Evolutionary conservation across 2,888 invertebrate species (phyloP).

Genomic region (Lasius fuliginosus): DNA sequence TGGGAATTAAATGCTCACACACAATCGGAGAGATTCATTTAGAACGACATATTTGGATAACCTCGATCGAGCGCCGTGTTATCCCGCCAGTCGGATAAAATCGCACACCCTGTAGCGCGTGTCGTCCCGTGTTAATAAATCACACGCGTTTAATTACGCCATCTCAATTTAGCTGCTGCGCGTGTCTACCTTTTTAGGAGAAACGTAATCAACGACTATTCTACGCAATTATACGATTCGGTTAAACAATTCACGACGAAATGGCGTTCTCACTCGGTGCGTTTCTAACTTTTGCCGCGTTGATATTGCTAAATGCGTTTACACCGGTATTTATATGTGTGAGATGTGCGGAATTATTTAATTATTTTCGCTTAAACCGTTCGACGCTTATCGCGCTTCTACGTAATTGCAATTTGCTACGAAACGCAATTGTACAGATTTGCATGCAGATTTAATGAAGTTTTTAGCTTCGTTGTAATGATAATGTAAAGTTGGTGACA

Average conservation of each 20-base stretch:
- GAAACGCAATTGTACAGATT: not conserved
- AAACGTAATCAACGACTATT: slow-evolving; percentile 38
- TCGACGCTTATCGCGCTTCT: slow-evolving; percentile 12
- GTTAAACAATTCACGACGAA: slow-evolving; percentile 37
- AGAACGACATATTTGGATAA: slow-evolving; percentile 41
- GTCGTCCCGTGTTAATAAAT: slow-evolving; percentile 40
- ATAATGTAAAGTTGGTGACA: not conserved
- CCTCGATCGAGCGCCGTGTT: slow-evolving; percentile 28
- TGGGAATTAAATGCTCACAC: slow-evolving; percentile 28
- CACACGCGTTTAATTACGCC: slow-evolving; percentile 48
- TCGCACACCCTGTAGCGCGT: not conserved
- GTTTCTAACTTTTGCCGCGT: slow-evolving; percentile 29
- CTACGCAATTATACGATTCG: slow-evolving; percentile 44
- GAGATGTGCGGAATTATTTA: slow-evolving; percentile 17
- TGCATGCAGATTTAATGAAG: not conserved
- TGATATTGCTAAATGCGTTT: slow-evolving; percentile 12
- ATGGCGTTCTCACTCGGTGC: slow-evolving; percentile 9
- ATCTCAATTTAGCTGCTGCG: slow-evolving; percentile 11
- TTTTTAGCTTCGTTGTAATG: not conserved
- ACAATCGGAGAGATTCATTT: slow-evolving; percentile 19
- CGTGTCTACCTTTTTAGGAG: slow-evolving; percentile 5
- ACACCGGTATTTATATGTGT: not conserved
- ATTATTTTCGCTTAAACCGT: slow-evolving; percentile 29
- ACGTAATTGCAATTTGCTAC: slow-evolving; percentile 21
- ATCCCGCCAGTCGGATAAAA: slow-evolving; percentile 18